phyloP scores from a whole-genome alignment of 2,888 invertebrate genomes.

The Tetragnatha montana region DNA sequence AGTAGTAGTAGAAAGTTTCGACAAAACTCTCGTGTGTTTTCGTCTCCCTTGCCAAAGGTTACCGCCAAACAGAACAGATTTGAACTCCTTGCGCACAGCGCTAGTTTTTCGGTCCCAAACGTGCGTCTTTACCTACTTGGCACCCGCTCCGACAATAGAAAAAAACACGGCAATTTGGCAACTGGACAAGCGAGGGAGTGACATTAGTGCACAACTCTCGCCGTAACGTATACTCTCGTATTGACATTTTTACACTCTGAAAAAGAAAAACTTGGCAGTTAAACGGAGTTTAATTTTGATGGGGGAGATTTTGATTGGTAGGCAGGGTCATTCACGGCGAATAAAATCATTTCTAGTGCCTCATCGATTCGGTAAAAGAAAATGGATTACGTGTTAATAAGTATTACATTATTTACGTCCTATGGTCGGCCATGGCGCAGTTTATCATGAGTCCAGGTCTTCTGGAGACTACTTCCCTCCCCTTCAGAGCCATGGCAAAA shows the following conservation, averaged over 20 bases:
- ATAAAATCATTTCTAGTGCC: too few species aligned
- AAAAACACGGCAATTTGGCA: conserved; percentile 24
- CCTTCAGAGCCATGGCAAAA: too few species aligned
- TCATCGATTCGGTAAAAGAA: too few species aligned
- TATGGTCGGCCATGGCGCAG: too few species aligned
- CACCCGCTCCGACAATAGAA: conserved; percentile 17
- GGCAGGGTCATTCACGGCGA: too few species aligned
- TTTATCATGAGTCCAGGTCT: too few species aligned
- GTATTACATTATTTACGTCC: too few species aligned
- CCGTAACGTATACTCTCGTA: neutral
- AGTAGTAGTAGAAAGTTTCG: neutral
- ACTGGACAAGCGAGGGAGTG: conserved; percentile 2
- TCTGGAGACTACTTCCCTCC: too few species aligned
- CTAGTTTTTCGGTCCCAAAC: conserved; percentile 53
- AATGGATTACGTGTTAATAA: too few species aligned
- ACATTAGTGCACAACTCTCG: neutral
- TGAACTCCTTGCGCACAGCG: neutral
- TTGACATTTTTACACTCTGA: neutral
- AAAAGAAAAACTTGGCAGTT: neutral
- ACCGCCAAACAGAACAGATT: neutral
- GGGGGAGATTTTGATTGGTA: too few species aligned
- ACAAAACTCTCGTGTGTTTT: neutral
- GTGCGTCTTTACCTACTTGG: conserved; percentile 58
- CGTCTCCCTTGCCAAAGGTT: neutral
- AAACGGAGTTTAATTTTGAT: neutral